Conservation (phyloP, 2,797 vertebrate species). For the Mallotus villosus region DNA sequence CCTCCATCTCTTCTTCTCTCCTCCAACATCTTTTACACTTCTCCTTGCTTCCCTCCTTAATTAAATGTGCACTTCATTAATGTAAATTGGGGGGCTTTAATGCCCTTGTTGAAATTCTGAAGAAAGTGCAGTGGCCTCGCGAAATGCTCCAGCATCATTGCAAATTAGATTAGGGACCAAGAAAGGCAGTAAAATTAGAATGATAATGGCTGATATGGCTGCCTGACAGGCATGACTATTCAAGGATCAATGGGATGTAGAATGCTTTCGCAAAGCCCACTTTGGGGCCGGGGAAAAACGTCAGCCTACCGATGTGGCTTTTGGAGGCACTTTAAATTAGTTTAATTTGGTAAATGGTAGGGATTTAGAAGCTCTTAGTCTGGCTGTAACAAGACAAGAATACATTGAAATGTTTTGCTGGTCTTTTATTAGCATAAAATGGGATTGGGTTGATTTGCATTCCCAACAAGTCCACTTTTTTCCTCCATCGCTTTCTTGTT, state of each 20-base stretch:
- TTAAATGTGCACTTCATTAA: conserved; percentile 99
- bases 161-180: conserved; percentile 99
- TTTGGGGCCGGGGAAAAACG: conserved; percentile 86
- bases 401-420: conserved; percentile 91
- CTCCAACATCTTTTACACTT: not conserved
- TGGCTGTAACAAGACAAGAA: conserved; percentile 91
- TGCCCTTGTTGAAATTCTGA: conserved; percentile 99
- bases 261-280: conserved; percentile 85
- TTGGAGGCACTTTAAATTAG: conserved; percentile 98
- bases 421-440: conserved; percentile 88
- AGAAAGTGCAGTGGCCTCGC: conserved; percentile 96
- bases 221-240: conserved; percentile 99
- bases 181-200: conserved; percentile 99
- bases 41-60: conserved; percentile 76
- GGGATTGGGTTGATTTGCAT: conserved; percentile 86
- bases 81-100: conserved; percentile 98
- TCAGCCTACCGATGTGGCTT: conserved; percentile 97
- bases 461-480: conserved; percentile 75
- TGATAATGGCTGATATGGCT: conserved; percentile 99
- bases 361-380: conserved; percentile 96
- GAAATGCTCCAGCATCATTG: conserved; percentile 97
- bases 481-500: conserved; percentile 24
- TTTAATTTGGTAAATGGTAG: conserved; percentile 99
- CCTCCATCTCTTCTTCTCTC: not conserved
- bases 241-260: conserved; percentile 96